Base-by-base conservation (phyloP, 2,113 vertebrate genomes). In the Centropus unirufus region DNA sequence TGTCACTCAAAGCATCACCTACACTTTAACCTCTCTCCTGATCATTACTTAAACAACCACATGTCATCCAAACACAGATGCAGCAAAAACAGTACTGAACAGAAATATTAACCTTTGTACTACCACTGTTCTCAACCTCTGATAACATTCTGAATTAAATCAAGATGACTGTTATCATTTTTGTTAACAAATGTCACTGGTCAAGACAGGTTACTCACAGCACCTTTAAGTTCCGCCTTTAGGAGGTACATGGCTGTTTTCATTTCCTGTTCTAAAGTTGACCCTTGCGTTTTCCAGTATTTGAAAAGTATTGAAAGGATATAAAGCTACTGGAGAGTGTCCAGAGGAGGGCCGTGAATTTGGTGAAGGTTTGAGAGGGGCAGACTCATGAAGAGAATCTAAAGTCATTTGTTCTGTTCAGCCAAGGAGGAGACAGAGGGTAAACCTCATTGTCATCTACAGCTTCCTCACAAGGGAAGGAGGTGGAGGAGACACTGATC, bases 91-190 rank as follows among this genome's bases (percentile, higher is more conserved):
- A 54, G 73, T 83, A 44, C 67, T 72, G 62, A 75, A 91, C 59
- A 90, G 93, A 97, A 72, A 39, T 92, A 78, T 88, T 83, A 92
- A 84, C 79, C 55, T 84, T 69, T 95, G 54, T 80, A 57, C 88
- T 90, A 76, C 73, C 66, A 73, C 79, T 93, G 77, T 94, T 96
- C 83, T 90, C 83, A 89, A 93, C 34, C 74, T 93, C 62, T 90
- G 68, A 54, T 96, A 89, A 86, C 76, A 59, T 68, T 87, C 79
- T 30, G 73, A 95, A 93, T 94, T 95, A 90, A 95, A 88, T 87
- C 14, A 72, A 91, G 87, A 96, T 83, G 39, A 79, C 32, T 47
- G 63, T 79, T 91, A 97, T 40, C 66, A 70, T 92, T 97, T 95
- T 91, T 63, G 67, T 94, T 91, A 62, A 64, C 15, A 81, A 92